A percentile compares a stretch with the other conserved stretches of the same genome.
These are phyloP conservation scores for Misgurnus mizolepis DNA, from an alignment of 2,113 vertebrate species.

Conservation along the genomic window DNA sequence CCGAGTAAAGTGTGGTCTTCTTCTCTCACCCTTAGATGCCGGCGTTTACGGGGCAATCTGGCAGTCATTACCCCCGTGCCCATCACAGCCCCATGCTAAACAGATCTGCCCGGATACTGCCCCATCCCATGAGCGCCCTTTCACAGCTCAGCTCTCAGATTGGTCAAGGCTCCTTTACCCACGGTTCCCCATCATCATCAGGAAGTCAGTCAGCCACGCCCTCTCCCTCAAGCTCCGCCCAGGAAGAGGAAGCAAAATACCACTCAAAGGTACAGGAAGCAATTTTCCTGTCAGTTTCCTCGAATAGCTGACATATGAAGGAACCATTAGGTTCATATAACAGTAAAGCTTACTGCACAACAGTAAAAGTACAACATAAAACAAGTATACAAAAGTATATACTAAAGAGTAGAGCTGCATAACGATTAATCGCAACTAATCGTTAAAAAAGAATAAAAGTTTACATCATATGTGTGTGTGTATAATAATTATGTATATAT, in stretches of 20 bases:
- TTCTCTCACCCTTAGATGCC: conserved; percentile 89
- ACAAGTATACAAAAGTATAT: no score
- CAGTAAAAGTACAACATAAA: not conserved
- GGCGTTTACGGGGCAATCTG: conserved; percentile 93
- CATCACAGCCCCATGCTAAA: conserved; percentile 89
- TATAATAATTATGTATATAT: no score
- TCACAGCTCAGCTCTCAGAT: conserved; percentile 96
- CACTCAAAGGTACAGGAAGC: conserved; percentile 86
- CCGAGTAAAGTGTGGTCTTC: conserved; percentile 77
- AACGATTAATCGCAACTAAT: no score
- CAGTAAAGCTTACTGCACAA: not conserved
- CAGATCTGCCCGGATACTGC: conserved; percentile 84
- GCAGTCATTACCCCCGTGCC: conserved; percentile 84
- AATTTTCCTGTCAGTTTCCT: not conserved
- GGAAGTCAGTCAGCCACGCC: conserved; percentile 98
- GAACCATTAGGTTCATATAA: not conserved
- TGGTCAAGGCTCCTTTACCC: conserved; percentile 82
- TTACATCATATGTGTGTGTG: no score
- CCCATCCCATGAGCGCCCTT: conserved; percentile 89
- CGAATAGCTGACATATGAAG: not conserved
- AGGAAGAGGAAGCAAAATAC: conserved; percentile 96
- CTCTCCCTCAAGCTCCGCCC: conserved; percentile 96
- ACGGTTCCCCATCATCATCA: conserved; percentile 94
- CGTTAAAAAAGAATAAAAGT: no score
- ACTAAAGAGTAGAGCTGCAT: no score